Base-by-base conservation (phyloP, 2,888 invertebrate genomes). In the Poecilus cupreus region DNA sequence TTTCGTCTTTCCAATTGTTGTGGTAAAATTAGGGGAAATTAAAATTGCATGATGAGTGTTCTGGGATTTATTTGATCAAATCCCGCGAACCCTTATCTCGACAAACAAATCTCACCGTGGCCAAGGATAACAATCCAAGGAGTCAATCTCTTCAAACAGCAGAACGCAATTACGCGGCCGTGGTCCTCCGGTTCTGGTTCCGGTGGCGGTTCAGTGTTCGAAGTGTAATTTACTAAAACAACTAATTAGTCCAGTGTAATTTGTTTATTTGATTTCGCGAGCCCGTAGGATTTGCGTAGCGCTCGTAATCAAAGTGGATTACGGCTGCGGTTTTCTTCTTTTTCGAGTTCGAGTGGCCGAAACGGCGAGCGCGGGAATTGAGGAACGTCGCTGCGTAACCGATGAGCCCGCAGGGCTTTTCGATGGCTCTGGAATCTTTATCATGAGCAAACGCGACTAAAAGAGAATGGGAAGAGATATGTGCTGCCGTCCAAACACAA, bases 141-240 rank as follows among this genome's bases (percentile, higher is more conserved):
- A 51, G 64, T 32, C 64, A 32, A 68, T 68, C 64, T 51, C 64
- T 68, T 68, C 37, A 68, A 68, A 32, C 64, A 60, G 39, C 37
- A 68, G 26, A 79, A 79, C 64, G 68, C 64, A 79, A 79, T 79
- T 79, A 79, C 22, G 16, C 39, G 20, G 64, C 5, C n/a, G 11
- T n/a, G 43, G 8, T 43, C n/a, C 43, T n/a, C 43, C 43, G 43
- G 8, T 43, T 43, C 43, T n/a, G 11, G 43, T 43, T 43, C 43
- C 43, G 43, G 24, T 60, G 60, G 20, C 46, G 49, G 3, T 26
- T 24, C 60, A 26, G 43, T 26, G 43, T 78, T 78, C 46, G 24
- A 51, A 68, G 57, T 64, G 78, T 79, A 79, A 79, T 79, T 79
- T 79, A 79, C 79, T 79, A 70, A 79, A 70, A 68, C 79, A 79